A percentile compares a stretch with the other conserved stretches of the same genome.
phyloP scores from a whole-genome alignment of 2,113 vertebrate species.

The Nerophis lumbriciformis region DNA sequence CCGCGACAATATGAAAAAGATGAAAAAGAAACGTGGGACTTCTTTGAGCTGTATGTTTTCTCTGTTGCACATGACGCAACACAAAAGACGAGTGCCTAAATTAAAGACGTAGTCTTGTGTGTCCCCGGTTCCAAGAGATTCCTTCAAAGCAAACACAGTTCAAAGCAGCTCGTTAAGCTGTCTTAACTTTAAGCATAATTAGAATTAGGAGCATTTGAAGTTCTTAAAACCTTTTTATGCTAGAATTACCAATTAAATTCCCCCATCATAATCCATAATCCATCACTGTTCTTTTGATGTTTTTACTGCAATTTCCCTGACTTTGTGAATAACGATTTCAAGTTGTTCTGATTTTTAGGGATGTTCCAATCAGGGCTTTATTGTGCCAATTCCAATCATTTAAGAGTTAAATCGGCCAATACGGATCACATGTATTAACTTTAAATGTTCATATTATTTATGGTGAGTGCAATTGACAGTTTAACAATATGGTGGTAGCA shows the following conservation, averaged over 20 bases:
- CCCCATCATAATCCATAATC: background rate
- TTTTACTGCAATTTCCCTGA: no score
- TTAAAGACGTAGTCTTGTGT: slow-evolving; percentile 12
- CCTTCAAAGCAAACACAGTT: background rate
- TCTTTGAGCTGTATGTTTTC: slow-evolving; percentile 25
- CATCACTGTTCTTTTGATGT: no score
- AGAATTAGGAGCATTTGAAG: no score
- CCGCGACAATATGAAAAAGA: slow-evolving; percentile 29
- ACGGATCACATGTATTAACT: no score
- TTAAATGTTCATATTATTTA: no score
- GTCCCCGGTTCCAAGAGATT: slow-evolving; percentile 20
- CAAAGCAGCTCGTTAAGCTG: slow-evolving; percentile 9
- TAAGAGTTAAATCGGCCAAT: no score
- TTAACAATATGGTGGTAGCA: no score
- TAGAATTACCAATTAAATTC: background rate
- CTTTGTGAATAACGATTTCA: no score
- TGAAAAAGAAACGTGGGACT: slow-evolving; percentile 15
- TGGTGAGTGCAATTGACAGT: no score
- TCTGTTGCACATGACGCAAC: slow-evolving; percentile 31
- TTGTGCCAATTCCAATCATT: no score
- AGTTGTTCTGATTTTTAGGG: no score
- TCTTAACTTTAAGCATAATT: background rate
- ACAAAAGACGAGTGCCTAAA: slow-evolving; percentile 1
- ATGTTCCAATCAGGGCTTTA: no score
- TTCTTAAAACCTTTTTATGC: background rate